Conservation (phyloP, 2,888 invertebrate species). For the Drosophila monieri region DNA sequence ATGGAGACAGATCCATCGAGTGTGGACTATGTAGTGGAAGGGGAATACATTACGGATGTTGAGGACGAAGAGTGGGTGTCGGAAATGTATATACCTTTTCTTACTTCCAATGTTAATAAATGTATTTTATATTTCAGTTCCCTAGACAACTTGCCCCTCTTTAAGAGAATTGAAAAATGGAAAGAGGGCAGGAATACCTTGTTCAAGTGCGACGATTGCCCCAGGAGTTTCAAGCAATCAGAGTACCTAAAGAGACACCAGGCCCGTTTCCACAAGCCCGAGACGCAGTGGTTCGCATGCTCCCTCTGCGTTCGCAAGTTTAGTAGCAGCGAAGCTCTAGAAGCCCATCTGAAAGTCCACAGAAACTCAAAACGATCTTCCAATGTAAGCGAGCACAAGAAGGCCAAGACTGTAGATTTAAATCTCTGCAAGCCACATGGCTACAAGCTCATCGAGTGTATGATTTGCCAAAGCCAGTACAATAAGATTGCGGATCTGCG, state of each 20-base stretch:
- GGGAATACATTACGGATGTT: slow-evolving; percentile 27
- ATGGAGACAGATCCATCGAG: slow-evolving; percentile 34
- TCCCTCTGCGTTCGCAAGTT: slow-evolving; percentile 72
- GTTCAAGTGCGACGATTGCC: slow-evolving; percentile 75
- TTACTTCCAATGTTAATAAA: neutral
- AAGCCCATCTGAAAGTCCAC: slow-evolving; percentile 72
- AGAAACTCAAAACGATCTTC: slow-evolving; percentile 79
- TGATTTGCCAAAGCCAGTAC: slow-evolving; percentile 82
- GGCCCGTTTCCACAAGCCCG: slow-evolving; percentile 63
- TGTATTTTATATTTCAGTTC: slow-evolving; percentile 40
- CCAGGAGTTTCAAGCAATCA: slow-evolving; percentile 74
- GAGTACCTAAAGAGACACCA: slow-evolving; percentile 78
- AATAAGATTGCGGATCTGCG: slow-evolving; percentile 79
- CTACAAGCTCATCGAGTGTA: slow-evolving; percentile 82
- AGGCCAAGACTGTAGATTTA: slow-evolving; percentile 66
- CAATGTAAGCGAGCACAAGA: slow-evolving; percentile 63
- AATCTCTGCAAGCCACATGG: slow-evolving; percentile 81
- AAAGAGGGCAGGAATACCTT: slow-evolving; percentile 17
- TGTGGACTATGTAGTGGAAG: slow-evolving; percentile 1
- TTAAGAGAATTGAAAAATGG: slow-evolving; percentile 53
- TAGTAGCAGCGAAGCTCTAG: slow-evolving; percentile 70
- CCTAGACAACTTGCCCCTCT: slow-evolving; percentile 58
- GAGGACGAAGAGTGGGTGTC: slow-evolving; percentile 59
- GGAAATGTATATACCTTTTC: neutral
- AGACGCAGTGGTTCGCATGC: slow-evolving; percentile 73